These are phyloP conservation scores for Pollenia amentaria DNA, from an alignment of 2,888 invertebrate genomes.

Conservation along the genomic window DNA sequence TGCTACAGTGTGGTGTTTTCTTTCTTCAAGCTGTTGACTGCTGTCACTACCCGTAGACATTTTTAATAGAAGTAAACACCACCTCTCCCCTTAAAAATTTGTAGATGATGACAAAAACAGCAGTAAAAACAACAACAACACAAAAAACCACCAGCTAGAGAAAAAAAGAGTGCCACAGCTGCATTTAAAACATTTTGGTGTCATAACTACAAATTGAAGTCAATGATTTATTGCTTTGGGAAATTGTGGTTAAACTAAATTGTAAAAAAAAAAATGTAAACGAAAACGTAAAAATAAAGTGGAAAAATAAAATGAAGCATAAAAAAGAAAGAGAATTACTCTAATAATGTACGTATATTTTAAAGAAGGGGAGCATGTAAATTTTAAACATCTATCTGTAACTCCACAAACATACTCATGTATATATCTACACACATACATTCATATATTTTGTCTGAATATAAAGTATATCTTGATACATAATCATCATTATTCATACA, in stretches of 20 bases:
- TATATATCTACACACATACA: background rate
- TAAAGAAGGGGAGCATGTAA: conserved; percentile 12
- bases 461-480: conserved; percentile 36
- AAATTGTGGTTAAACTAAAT: conserved; percentile 76
- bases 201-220: conserved; percentile 77
- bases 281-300: conserved; percentile 27
- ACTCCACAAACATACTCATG: background rate
- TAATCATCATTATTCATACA: conserved; percentile 55
- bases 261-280: conserved; percentile 59
- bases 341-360: background rate
- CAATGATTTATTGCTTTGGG: conserved; percentile 78
- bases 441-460: background rate
- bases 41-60: conserved; percentile 15
- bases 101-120: conserved; percentile 29
- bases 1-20: conserved; percentile 17
- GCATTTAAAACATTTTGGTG: conserved; percentile 68
- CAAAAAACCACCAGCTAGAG: background rate
- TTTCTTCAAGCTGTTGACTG: conserved; percentile 44
- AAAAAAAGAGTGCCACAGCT: conserved; percentile 55
- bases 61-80: conserved; percentile 12
- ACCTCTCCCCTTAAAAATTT: conserved; percentile 20
- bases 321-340: conserved; percentile 32
- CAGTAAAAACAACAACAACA: conserved; percentile 37
- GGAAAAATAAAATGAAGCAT: conserved; percentile 28
- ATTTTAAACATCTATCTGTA: conserved; percentile 2